Evolutionary conservation across 2,113 vertebrate genomes (phyloP), one percentile per base, ranked within the genome.

Genomic region (Ibidorhyncha struthersii): DNA sequence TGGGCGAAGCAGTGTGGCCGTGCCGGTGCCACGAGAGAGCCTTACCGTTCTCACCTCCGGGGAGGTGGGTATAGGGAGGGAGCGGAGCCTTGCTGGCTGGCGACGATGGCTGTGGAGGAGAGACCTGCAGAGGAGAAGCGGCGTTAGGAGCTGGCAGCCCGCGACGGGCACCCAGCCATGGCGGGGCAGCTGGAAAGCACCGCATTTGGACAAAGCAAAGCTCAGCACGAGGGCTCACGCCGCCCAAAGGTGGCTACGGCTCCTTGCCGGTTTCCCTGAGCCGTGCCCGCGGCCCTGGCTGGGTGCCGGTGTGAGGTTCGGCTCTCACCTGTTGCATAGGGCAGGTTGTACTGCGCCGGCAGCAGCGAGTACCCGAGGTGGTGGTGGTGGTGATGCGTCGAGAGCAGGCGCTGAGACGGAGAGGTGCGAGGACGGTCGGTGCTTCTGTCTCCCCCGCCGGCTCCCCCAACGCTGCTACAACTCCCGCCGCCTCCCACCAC

Each of bases 1-100:
- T 1, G 0, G 5, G 30, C 2, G 1, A 32, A 36, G 30, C 26
- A 9, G 38, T 26, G 41, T 14, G 82, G 62, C 71, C 8, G 0
- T 17, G 81, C 49, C 5, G 10, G 53, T 8, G 49, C 29, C 3
- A 3, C 6, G 2, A 69, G 49, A 82, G 76, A 82, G 74, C 72
- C 99, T 99, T 98, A 99, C 99, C 99, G 12, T 97, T 99, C 99
- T 99, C 99, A 99, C 99, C 99, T 99, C 98, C 99, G 97, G 66
- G 99, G 98, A 29, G 99, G 99, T 59, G 99, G 99, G 94, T 99
- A 99, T 45, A 99, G 98, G 90, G 98, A 99, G 84, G 99, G 99
- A 69, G 99, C 96, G 0, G 99, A 98, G 96, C 98, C 98, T 97
- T 99, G 99, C 97, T 99, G 99, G 98, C 99, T 99, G 98, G 99